These are phyloP conservation scores for Hydrophis major DNA, from an alignment of 2,797 vertebrate species.

Conservation along the genomic window DNA sequence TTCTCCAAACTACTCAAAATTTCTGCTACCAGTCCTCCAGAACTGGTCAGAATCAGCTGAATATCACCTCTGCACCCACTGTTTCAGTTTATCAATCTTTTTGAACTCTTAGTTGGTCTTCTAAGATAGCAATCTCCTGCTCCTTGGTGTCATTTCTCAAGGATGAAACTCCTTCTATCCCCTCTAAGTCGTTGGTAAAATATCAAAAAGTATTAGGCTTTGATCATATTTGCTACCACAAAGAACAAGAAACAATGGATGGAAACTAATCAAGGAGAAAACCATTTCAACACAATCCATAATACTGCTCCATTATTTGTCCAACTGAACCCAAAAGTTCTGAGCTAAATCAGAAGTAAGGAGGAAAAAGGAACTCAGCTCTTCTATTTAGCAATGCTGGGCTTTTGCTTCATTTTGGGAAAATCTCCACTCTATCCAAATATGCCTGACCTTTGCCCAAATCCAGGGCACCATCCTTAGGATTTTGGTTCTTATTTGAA, in stretches of 20 bases:
- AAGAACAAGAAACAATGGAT: neutral
- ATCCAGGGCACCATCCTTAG: neutral
- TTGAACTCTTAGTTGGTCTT: neutral
- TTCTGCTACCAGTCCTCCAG: too few species aligned
- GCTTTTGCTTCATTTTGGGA: neutral
- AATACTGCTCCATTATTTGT: neutral
- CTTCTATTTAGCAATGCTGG: too few species aligned
- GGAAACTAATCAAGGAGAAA: too few species aligned
- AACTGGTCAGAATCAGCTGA: too few species aligned
- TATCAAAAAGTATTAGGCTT: neutral
- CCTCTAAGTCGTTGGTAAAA: neutral
- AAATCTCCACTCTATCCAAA: neutral
- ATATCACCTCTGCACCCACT: neutral
- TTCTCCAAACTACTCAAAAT: too few species aligned
- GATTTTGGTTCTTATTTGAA: neutral
- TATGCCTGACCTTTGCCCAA: neutral
- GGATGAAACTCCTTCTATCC: neutral
- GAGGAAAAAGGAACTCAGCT: neutral
- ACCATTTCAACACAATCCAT: neutral
- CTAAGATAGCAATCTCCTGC: neutral
- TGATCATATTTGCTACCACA: neutral
- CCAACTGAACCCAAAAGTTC: neutral
- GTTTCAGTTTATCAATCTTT: neutral
- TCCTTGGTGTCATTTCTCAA: neutral
- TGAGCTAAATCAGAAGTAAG: neutral